Evolutionary conservation across 2,113 vertebrate genomes (phyloP).

Genomic region (Puffinus mauretanicus): DNA sequence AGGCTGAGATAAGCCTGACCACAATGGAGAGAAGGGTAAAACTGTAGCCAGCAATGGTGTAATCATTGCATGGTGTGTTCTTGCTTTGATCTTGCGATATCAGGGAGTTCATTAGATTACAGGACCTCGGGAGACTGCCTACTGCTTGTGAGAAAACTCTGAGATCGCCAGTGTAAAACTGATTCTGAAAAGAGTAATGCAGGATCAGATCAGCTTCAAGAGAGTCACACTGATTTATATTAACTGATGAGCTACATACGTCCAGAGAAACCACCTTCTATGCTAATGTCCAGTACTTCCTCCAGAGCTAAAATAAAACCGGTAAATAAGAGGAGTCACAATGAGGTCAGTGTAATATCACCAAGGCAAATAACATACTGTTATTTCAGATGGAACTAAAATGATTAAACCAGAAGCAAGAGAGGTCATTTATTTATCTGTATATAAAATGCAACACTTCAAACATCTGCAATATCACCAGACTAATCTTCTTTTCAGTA

Average conservation of each 20-base stretch:
- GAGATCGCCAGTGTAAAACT: not conserved
- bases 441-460: not conserved
- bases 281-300: not conserved
- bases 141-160: not conserved
- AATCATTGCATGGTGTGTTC: not conserved
- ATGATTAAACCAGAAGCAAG: not conserved
- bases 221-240: not conserved
- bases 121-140: rapidly evolving
- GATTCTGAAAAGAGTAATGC: not conserved
- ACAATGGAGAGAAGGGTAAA: not conserved
- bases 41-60: not conserved
- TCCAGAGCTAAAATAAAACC: not conserved
- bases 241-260: not conserved
- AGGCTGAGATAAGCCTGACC: not conserved
- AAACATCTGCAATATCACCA: not conserved
- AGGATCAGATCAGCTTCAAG: not conserved
- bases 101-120: not conserved
- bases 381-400: not conserved
- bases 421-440: not conserved
- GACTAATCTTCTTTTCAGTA: not conserved
- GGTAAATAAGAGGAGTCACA: not conserved
- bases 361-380: not conserved
- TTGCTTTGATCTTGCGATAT: not conserved
- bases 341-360: not conserved
- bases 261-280: not conserved